phyloP scores from a whole-genome alignment of 2,888 invertebrate genomes.

The Chirona hameri region DNA sequence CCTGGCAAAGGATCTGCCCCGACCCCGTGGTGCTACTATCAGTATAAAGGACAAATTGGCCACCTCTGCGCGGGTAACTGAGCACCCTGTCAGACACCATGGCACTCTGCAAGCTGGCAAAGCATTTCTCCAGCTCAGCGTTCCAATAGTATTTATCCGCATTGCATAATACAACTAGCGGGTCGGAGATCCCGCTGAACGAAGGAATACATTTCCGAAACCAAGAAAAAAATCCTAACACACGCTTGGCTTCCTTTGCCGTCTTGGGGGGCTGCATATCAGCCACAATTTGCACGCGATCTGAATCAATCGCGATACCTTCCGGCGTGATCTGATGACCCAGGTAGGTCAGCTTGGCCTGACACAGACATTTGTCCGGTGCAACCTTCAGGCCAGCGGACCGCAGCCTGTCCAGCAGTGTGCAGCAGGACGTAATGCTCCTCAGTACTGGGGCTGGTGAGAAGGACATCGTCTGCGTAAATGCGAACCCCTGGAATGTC shows the following conservation, averaged over 20 bases:
- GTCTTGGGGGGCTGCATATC: background rate
- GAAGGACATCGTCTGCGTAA: background rate
- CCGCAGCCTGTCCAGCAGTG: too few relatives aligned
- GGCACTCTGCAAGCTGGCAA: background rate
- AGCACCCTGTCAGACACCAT: background rate
- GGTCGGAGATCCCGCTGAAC: background rate
- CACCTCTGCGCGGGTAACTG: background rate
- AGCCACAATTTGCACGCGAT: background rate
- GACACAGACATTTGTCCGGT: background rate
- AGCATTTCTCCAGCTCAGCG: background rate
- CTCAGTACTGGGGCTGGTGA: background rate
- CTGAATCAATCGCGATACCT: background rate
- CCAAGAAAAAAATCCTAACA: background rate
- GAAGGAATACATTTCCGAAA: background rate
- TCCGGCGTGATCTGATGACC: too few relatives aligned
- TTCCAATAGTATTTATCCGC: background rate
- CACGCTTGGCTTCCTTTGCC: background rate
- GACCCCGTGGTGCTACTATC: background rate
- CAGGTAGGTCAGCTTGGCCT: too few relatives aligned
- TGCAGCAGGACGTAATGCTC: background rate
- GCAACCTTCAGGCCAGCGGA: background rate
- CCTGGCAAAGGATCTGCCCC: background rate
- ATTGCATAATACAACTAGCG: background rate
- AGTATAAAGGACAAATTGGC: background rate
- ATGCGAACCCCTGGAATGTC: background rate